Percentiles rank a stretch among this genome's conserved stretches.
phyloP scores from a whole-genome alignment of 2,797 vertebrate species.

The Falco biarmicus region DNA sequence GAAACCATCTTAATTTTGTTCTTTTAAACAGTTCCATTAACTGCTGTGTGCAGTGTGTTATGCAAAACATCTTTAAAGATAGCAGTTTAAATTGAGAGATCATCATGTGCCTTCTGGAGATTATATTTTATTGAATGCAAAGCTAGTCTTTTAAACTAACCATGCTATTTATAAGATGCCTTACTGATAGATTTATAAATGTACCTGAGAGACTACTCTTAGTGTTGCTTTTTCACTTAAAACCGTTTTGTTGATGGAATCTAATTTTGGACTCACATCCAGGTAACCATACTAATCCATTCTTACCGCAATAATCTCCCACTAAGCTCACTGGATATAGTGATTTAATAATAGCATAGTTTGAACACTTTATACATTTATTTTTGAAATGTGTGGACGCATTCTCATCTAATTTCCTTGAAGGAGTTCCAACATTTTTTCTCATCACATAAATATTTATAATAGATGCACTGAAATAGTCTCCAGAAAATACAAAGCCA shows the following conservation, averaged over 20 bases:
- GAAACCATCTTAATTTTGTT: neutral
- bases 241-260: neutral
- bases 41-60: neutral
- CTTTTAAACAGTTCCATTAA: neutral
- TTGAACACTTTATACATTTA: conserved; percentile 13
- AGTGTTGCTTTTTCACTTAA: neutral
- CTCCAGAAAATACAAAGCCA: conserved; percentile 29
- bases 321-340: neutral
- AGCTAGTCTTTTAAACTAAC: neutral
- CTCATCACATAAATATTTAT: conserved; percentile 50
- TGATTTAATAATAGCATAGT: neutral
- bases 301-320: neutral
- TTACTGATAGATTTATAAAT: neutral
- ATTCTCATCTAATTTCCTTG: conserved; percentile 33
- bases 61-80: neutral
- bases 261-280: neutral
- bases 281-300: neutral
- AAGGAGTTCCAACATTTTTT: conserved; percentile 14
- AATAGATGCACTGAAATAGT: conserved; percentile 10
- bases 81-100: neutral
- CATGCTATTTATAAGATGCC: neutral
- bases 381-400: neutral
- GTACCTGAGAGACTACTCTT: neutral
- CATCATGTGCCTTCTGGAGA: neutral
- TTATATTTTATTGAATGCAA: neutral